phyloP scores from a whole-genome alignment of 2,113 vertebrate species.

The Scortum barcoo region DNA sequence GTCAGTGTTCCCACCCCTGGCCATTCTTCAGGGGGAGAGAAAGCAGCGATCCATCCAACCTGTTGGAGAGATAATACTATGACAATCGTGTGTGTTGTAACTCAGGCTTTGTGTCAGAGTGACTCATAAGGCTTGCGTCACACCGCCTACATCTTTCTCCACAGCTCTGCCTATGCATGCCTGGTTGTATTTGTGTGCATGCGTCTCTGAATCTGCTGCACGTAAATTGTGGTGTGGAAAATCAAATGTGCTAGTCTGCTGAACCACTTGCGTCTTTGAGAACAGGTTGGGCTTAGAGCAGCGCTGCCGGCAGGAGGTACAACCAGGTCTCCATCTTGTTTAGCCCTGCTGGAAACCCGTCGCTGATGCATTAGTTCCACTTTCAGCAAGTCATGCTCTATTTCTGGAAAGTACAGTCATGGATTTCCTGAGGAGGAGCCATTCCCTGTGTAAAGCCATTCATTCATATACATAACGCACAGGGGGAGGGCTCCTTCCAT shows the following conservation, averaged over 20 bases:
- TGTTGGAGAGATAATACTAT: conserved; percentile 59
- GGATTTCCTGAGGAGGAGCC: conserved; percentile 66
- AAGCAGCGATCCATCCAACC: conserved; percentile 41
- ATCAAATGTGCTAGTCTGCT: conserved; percentile 27
- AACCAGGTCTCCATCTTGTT: conserved; percentile 40
- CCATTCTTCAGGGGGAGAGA: not conserved
- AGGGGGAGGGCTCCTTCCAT: conserved; percentile 67
- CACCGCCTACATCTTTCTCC: conserved; percentile 62
- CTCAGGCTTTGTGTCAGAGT: conserved; percentile 61
- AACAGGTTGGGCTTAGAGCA: conserved; percentile 29
- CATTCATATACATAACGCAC: conserved; percentile 75
- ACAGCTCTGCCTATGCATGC: conserved; percentile 40
- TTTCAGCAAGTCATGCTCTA: conserved; percentile 72
- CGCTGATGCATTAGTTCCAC: conserved; percentile 75
- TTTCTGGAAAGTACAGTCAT: conserved; percentile 78
- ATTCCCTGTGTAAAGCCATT: conserved; percentile 66
- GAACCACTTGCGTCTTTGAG: conserved; percentile 26
- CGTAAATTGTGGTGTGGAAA: conserved; percentile 38
- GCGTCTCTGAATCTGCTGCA: conserved; percentile 28
- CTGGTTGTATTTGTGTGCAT: conserved; percentile 32
- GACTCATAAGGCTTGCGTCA: conserved; percentile 81
- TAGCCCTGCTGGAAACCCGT: conserved; percentile 57
- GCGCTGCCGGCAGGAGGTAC: conserved; percentile 26
- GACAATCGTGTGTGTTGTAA: conserved; percentile 53
- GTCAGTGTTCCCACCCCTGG: not conserved